Evolutionary conservation across 1,140 invertebrate species (phyloP).

Genomic region (Neoseiulus cucumeris): DNA sequence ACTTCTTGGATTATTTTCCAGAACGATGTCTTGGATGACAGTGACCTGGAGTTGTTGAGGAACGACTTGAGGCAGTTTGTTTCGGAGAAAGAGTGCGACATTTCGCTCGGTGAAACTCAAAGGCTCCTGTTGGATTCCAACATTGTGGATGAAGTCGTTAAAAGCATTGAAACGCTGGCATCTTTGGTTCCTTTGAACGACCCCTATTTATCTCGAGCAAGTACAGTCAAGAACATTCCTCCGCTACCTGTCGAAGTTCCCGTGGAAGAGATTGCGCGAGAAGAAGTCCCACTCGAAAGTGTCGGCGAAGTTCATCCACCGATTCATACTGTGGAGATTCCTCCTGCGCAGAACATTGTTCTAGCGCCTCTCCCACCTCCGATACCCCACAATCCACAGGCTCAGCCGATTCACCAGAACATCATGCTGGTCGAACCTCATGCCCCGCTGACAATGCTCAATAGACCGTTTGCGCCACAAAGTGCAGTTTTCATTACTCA

Average conservation of each 20-base stretch:
- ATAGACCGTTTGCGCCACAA: too few relatives aligned
- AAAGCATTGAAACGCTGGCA: neutral
- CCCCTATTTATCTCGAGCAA: neutral
- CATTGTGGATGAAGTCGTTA: neutral
- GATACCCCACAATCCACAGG: too few relatives aligned
- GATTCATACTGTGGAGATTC: neutral
- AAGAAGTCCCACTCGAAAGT: neutral
- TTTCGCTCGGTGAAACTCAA: neutral
- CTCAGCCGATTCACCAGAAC: too few relatives aligned
- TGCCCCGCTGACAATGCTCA: too few relatives aligned
- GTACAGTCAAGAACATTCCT: neutral
- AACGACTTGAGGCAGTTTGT: neutral
- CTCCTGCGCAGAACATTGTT: too few relatives aligned
- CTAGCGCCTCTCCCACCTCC: too few relatives aligned
- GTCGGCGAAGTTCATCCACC: neutral
- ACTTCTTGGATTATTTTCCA: too few relatives aligned
- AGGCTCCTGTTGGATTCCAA: neutral
- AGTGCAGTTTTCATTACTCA: too few relatives aligned
- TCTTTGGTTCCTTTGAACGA: neutral
- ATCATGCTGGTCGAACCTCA: too few relatives aligned
- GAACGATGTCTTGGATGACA: neutral
- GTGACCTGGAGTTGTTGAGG: neutral
- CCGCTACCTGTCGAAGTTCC: neutral
- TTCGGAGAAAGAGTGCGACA: neutral
- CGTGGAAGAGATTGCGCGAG: neutral